Evolutionary conservation across 2,797 vertebrate genomes (phyloP).

Genomic region (Mastacembelus armatus): DNA sequence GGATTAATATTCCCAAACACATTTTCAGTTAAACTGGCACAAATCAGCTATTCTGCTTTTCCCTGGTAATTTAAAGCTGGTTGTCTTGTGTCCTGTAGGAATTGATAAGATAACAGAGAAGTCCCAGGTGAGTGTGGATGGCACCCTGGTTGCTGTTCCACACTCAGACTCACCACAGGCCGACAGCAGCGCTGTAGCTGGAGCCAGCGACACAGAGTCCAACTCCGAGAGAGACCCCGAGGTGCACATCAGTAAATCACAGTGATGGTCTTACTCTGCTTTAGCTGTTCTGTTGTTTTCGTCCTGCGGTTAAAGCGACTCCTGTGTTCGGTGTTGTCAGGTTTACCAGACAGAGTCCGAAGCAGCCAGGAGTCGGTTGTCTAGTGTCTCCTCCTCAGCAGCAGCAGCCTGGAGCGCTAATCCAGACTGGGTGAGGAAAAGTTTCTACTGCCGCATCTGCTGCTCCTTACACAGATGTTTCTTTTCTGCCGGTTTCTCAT

Average conservation of each 20-base stretch:
- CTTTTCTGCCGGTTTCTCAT: neutral
- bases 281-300: neutral
- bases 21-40: too few species aligned
- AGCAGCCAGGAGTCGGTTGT: conserved; percentile 82
- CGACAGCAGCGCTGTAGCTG: conserved; percentile 49
- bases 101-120: conserved; percentile 96
- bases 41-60: too few species aligned
- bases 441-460: neutral
- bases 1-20: too few species aligned
- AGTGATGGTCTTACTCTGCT: too few species aligned
- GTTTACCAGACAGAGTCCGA: conserved; percentile 67
- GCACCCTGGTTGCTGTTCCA: conserved; percentile 88
- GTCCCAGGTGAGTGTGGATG: conserved; percentile 92
- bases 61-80: too few species aligned
- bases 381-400: conserved; percentile 79
- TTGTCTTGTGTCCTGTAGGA: conserved; percentile 70
- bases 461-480: rapidly evolving
- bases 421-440: conserved; percentile 90
- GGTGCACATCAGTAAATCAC: conserved; percentile 41
- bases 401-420: conserved; percentile 86
- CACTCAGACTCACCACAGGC: conserved; percentile 57
- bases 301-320: neutral
- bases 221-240: conserved; percentile 77
- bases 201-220: conserved; percentile 81
- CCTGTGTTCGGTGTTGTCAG: conserved; percentile 47